phyloP scores from a whole-genome alignment of 2,113 vertebrate species.

The Siniperca knerii region DNA sequence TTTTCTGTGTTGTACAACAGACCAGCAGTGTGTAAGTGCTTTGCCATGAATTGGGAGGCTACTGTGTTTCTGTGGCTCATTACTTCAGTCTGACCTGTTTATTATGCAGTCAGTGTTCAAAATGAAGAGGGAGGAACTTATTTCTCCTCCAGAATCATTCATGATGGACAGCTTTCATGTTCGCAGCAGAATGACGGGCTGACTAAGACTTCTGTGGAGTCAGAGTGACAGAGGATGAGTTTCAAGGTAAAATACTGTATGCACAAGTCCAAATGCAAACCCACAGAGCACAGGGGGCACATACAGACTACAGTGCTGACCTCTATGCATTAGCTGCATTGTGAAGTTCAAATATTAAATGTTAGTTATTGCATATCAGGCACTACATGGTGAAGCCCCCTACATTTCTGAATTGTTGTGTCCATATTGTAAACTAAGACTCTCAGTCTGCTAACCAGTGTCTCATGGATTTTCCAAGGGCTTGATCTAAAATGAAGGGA shows the following conservation, averaged over 20 bases:
- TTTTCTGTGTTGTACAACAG: conserved; percentile 47
- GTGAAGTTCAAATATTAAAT: not conserved
- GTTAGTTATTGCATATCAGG: not conserved
- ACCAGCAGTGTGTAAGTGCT: conserved; percentile 15
- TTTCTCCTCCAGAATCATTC: conserved; percentile 60
- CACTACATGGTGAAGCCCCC: not conserved
- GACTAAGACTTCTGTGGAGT: conserved; percentile 46
- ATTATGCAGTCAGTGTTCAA: conserved; percentile 55
- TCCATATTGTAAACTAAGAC: not conserved
- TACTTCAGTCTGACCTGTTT: conserved; percentile 66
- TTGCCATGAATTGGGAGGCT: conserved; percentile 18
- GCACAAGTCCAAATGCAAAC: conserved; percentile 32
- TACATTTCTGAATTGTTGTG: not conserved
- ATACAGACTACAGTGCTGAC: not conserved
- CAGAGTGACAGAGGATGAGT: conserved; percentile 37
- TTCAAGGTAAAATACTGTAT: conserved; percentile 33
- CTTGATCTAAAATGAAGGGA: not conserved
- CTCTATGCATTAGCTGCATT: conserved; percentile 12
- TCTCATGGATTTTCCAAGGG: not conserved
- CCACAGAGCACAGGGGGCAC: not conserved
- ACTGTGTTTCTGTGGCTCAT: conserved; percentile 45
- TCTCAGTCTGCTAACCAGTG: not conserved
- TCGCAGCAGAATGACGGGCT: conserved; percentile 43
- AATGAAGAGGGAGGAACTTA: conserved; percentile 54
- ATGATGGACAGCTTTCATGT: conserved; percentile 66